Base-by-base conservation (phyloP, 2,113 vertebrate species). In the Gallinago jamesoni region DNA sequence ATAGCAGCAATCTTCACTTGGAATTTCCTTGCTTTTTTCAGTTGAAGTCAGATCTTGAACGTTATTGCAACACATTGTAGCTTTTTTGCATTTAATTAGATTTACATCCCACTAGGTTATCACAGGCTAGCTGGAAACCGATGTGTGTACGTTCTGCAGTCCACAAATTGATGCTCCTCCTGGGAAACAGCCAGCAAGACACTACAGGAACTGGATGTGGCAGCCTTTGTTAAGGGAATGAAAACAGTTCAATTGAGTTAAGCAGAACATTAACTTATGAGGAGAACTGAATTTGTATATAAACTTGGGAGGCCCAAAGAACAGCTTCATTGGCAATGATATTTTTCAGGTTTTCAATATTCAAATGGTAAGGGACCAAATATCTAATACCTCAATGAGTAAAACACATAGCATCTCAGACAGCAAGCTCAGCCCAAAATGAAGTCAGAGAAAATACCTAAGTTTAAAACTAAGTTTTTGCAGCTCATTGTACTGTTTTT, bases 191-290 rank as follows among this genome's bases (percentile, higher is more conserved):
- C 69, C 69, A 53, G 30, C 43, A 56, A 81, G 52, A 93, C 95
- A 43, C 57, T 73, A 68, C 37, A 72, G 43, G 17, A 85, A 59
- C 63, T 63, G 37, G 35, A 5, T 50, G 64, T 43, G 72, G 83
- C 55, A 55, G 63, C 43, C 39, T 62, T 80, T 91, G 56, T 73
- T 66, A 73, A 50, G 33, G 39, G 72, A 87, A 80, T 55, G 24
- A 95, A 97, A 91, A 77, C 66, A 84, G 64, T 84, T 77, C 37
- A 53, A 60, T 84, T 85, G 56, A 78, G 55, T 95, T 84, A 86
- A 88, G 91, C 33, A 90, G 68, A 94, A 66, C 30, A 83, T 62
- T 63, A 30, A 62, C 74, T 64, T 84, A 59, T 87, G 79, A 94
- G 62, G 74, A 79, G 83, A 95, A 68, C 23, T 43, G 63, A 75